These are phyloP conservation scores for Platycercus adscitus DNA, from an alignment of 2,113 vertebrate genomes.

Conservation along the genomic window DNA sequence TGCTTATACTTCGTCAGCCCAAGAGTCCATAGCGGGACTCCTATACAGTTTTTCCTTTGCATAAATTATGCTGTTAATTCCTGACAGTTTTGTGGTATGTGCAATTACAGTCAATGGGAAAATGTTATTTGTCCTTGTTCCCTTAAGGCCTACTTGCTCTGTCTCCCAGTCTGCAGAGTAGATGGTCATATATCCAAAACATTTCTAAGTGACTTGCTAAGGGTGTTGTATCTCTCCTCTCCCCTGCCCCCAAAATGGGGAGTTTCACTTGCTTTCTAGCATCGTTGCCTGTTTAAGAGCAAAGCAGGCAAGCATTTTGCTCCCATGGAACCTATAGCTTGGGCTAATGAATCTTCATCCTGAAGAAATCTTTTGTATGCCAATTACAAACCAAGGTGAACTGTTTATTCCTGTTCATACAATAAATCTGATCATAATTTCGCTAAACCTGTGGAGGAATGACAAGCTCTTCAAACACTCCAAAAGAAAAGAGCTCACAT, in stretches of 20 bases:
- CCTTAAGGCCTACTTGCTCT: not conserved
- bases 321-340: not conserved
- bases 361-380: not conserved
- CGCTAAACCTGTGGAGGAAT: not conserved
- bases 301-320: not conserved
- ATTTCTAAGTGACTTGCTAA: not conserved
- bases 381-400: not conserved
- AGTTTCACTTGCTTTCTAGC: not conserved
- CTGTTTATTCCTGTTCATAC: not conserved
- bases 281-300: not conserved
- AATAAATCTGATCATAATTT: not conserved
- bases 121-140: not conserved
- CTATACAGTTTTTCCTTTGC: not conserved
- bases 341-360: not conserved
- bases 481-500: not conserved
- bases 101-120: not conserved
- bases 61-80: not conserved
- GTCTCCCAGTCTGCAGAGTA: not conserved
- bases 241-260: rapidly evolving
- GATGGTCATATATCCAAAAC: not conserved
- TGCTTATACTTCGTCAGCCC: not conserved
- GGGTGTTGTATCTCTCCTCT: not conserved
- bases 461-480: not conserved
- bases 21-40: not conserved
- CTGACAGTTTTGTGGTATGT: not conserved